Percentiles rank a stretch among this genome's conserved stretches.
Evolutionary conservation across 2,888 invertebrate genomes (phyloP).

Genomic region (Spodoptera littoralis): DNA sequence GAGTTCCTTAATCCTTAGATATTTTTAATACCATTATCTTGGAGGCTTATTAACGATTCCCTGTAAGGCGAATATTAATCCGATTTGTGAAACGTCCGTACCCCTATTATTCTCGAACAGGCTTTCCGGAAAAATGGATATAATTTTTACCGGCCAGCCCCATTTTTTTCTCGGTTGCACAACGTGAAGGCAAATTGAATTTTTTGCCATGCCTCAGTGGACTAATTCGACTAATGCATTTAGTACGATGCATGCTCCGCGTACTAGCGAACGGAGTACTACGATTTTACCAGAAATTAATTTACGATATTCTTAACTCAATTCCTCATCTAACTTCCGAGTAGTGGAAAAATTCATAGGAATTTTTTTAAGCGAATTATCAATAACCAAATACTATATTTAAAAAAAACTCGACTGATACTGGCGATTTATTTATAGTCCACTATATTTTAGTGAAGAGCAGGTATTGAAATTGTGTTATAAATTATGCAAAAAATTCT

Average conservation of each 20-base stretch:
- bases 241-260: conserved; percentile 79
- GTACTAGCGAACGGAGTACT: conserved; percentile 30
- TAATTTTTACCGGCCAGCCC: conserved; percentile 80
- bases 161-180: conserved; percentile 74
- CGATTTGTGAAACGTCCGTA: conserved; percentile 76
- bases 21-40: conserved; percentile 40
- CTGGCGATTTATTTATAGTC: too few relatives aligned
- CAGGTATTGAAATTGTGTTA: neutral
- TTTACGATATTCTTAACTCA: conserved; percentile 38
- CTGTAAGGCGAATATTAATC: conserved; percentile 80
- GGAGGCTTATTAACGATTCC: conserved; percentile 71
- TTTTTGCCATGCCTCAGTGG: conserved; percentile 84
- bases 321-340: conserved; percentile 17
- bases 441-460: neutral
- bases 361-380: neutral
- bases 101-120: conserved; percentile 73
- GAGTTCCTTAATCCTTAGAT: conserved; percentile 26
- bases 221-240: conserved; percentile 87
- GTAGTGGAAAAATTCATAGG: neutral
- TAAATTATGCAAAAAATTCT: neutral
- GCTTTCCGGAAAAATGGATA: conserved; percentile 80
- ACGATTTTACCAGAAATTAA: conserved; percentile 57
- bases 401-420: too few relatives aligned
- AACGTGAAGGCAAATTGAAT: conserved; percentile 85
- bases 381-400: too few relatives aligned